These are phyloP conservation scores for Zoroaster sp. DNA, from an alignment of 53 echinoderm and acorn worm genomes.

Conservation along the genomic window DNA sequence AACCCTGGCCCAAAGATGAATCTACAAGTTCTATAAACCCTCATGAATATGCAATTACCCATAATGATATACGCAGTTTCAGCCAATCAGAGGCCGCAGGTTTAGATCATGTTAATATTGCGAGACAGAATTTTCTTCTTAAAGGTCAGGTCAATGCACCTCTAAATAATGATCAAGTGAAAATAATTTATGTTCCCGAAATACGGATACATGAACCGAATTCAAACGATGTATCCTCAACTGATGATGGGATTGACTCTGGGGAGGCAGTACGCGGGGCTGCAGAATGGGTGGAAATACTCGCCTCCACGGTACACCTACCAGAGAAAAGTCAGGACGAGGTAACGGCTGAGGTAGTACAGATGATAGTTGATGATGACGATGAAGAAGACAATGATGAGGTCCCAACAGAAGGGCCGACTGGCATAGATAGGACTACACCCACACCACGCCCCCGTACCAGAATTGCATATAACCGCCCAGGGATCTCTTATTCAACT, in stretches of 20 bases:
- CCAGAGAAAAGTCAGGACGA: conserved; percentile 24
- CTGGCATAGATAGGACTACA: neutral
- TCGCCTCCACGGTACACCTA: conserved; percentile 28
- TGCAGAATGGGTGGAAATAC: conserved; percentile 47
- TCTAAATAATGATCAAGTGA: neutral
- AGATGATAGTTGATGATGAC: conserved; percentile 4
- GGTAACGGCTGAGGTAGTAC: neutral
- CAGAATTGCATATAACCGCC: neutral
- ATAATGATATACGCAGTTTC: neutral
- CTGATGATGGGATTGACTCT: neutral
- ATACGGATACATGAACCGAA: conserved; percentile 20
- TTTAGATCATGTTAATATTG: neutral
- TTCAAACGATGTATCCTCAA: neutral
- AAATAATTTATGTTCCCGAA: neutral
- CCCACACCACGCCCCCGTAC: conserved; percentile 7
- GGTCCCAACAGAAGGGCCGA: neutral
- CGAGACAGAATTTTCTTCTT: neutral
- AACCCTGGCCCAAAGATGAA: conserved; percentile 14
- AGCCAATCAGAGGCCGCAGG: conserved; percentile 7
- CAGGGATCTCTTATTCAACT: neutral
- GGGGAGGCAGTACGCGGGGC: neutral
- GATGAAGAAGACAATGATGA: conserved; percentile 2
- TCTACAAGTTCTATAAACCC: neutral
- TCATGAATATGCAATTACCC: neutral
- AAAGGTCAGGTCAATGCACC: neutral